phyloP scores from a whole-genome alignment of 2,797 vertebrate genomes.

The Acanthis flammea region DNA sequence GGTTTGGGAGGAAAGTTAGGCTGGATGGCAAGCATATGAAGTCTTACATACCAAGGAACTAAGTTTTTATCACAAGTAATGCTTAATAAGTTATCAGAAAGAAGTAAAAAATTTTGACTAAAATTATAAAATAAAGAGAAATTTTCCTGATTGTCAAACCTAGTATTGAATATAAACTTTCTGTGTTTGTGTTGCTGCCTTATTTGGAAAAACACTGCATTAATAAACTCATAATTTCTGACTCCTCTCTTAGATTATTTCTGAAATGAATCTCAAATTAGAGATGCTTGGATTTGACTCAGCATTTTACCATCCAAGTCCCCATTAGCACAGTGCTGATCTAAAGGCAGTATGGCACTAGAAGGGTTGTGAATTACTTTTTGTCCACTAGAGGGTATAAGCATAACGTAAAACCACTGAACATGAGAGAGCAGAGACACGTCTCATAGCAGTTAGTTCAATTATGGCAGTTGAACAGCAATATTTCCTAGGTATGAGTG shows the following conservation, averaged over 20 bases:
- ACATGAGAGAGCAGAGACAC: background rate
- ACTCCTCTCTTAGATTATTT: background rate
- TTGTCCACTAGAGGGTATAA: slow-evolving; percentile 47
- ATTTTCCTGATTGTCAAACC: background rate
- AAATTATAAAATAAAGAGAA: background rate
- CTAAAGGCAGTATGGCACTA: background rate
- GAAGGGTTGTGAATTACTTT: background rate
- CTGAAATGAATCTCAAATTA: background rate
- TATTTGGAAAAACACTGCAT: background rate
- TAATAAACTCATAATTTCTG: background rate
- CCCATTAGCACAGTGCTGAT: background rate
- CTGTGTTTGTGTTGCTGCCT: background rate
- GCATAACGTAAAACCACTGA: background rate
- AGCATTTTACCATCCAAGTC: background rate
- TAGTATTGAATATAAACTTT: background rate
- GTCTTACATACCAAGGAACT: background rate
- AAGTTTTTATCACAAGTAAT: background rate
- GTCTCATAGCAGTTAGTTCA: background rate
- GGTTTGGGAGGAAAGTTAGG: background rate
- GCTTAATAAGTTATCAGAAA: background rate
- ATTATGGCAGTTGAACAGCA: background rate
- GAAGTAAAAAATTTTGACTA: background rate
- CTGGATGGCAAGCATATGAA: background rate
- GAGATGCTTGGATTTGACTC: background rate
- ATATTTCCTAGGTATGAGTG: background rate